Evolutionary conservation across 64 coral and sea anemone species (phyloP).

Genomic region (Orbicella faveolata): DNA sequence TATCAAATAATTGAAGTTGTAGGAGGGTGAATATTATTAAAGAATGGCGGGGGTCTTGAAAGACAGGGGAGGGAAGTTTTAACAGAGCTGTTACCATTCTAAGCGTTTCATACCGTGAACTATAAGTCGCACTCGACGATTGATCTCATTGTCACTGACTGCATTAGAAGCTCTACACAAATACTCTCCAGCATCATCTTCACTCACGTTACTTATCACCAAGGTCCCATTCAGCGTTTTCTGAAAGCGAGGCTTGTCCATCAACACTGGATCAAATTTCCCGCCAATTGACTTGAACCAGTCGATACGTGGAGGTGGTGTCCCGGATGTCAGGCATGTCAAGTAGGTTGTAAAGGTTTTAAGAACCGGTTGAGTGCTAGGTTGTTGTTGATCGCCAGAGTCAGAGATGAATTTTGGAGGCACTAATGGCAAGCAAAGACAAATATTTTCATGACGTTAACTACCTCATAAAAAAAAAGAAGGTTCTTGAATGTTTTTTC

Average conservation of each 20-base stretch:
- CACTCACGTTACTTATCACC: constrained; percentile 74
- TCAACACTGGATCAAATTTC: constrained; percentile 30
- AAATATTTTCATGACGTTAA: neutral
- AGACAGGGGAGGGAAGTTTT: too few species aligned
- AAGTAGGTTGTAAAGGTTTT: constrained; percentile 58
- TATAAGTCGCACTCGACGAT: constrained; percentile 43
- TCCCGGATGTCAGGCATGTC: constrained; percentile 68
- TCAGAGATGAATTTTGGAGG: constrained; percentile 57
- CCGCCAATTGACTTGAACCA: constrained; percentile 67
- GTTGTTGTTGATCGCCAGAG: constrained; percentile 1
- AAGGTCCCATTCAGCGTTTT: constrained; percentile 79
- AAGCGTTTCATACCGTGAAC: constrained; percentile 82
- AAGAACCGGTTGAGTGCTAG: constrained; percentile 62
- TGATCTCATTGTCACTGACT: constrained; percentile 31
- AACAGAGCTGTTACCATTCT: neutral
- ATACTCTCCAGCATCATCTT: constrained; percentile 61
- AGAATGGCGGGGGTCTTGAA: too few species aligned
- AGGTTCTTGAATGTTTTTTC: too few species aligned
- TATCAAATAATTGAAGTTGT: too few species aligned
- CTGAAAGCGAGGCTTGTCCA: constrained; percentile 58
- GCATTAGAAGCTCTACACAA: constrained; percentile 66
- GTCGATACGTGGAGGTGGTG: constrained; percentile 77
- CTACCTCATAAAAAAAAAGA: too few species aligned
- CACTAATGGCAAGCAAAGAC: constrained; percentile 17
- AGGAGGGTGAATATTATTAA: too few species aligned